Percentiles rank a stretch among this genome's conserved stretches.
Evolutionary conservation across 2,888 invertebrate genomes (phyloP).

Genomic region (Megamerina dolium): DNA sequence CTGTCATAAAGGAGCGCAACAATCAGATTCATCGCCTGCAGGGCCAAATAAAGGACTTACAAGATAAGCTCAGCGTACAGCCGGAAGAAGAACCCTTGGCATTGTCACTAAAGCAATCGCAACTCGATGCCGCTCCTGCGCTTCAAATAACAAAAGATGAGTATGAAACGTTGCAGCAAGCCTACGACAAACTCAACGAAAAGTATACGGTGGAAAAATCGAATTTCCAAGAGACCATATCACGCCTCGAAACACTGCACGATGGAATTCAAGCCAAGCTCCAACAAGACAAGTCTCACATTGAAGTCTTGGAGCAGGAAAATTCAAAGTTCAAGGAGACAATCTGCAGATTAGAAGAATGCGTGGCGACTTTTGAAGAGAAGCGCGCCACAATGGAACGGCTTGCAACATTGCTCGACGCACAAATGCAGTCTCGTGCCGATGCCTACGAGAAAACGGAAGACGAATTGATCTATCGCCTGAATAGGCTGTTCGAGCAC

Average conservation of each 20-base stretch:
- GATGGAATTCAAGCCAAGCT: constrained; percentile 58
- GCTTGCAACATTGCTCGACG: constrained; percentile 58
- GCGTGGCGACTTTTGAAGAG: constrained; percentile 57
- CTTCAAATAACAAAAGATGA: constrained; percentile 13
- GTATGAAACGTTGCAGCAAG: constrained; percentile 23
- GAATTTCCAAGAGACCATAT: constrained; percentile 36
- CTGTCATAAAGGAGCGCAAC: constrained; percentile 54
- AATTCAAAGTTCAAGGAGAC: constrained; percentile 59
- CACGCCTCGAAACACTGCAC: constrained; percentile 39
- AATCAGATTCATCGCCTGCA: constrained; percentile 52
- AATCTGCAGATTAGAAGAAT: constrained; percentile 62
- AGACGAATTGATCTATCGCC: constrained; percentile 58
- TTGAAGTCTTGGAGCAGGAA: constrained; percentile 66
- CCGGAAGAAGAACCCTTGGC: constrained; percentile 28
- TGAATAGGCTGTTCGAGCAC: constrained; percentile 57
- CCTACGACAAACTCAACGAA: constrained; percentile 27
- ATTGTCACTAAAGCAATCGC: constrained; percentile 1
- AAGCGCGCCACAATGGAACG: constrained; percentile 57
- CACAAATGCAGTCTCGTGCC: constrained; percentile 56
- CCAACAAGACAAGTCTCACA: constrained; percentile 67
- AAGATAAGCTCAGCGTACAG: constrained; percentile 26
- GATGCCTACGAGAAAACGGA: constrained; percentile 59
- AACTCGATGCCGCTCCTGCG: constrained; percentile 16
- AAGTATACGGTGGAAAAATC: constrained; percentile 32
- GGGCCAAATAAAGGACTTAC: constrained; percentile 30